Base-by-base conservation (phyloP, 2,113 vertebrate species). In the Leuciscus idus region DNA sequence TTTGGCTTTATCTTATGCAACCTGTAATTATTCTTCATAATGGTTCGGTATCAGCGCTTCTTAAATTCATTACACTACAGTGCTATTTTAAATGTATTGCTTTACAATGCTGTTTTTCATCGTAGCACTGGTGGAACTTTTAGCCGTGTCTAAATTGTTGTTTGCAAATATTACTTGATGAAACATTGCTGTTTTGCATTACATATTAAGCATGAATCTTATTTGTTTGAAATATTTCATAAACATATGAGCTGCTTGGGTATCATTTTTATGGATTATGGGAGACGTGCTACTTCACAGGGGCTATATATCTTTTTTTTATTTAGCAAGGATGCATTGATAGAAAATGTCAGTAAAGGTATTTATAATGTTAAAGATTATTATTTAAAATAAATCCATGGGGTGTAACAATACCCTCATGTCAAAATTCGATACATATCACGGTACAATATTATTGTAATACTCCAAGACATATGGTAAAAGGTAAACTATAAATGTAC, bases 111-210 rank as follows among this genome's bases (percentile, higher is more conserved):
- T 79, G 39, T 48, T 78, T 50, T 59, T 85, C 1, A 26, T 78
- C n/a, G 6, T 39, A 55, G 64, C 59, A 77, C 48, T 57, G 85
- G 84, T 78, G 61, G 81, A n/a, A 36, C 23, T 72, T 4, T 26
- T 70, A 46, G 61, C 61, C 66, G n/a, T 61, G 9, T 66, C 43
- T 52, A 39, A 73, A 61, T 46, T 4, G 66, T 23, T 77, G 57
- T 82, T 66, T 61, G 43, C 39, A 46, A 48, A 74, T 48, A 48
- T 74, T 74, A 17, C 43, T 48, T 23, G 68, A 48, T 17, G 13
- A 39, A 52, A 30, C 28, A 64, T 81, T 46, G 43, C 43, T 52
- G 23, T 57, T 12, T 52, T 7, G n/a, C 23, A 2, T 28, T 26
- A 48, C 6, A 26, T 12, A 21, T 72, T 13, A 28, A 19, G 36